These are phyloP conservation scores for Masnerella sp. DNA, from an alignment of 2,888 invertebrate genomes.

Conservation along the genomic window DNA sequence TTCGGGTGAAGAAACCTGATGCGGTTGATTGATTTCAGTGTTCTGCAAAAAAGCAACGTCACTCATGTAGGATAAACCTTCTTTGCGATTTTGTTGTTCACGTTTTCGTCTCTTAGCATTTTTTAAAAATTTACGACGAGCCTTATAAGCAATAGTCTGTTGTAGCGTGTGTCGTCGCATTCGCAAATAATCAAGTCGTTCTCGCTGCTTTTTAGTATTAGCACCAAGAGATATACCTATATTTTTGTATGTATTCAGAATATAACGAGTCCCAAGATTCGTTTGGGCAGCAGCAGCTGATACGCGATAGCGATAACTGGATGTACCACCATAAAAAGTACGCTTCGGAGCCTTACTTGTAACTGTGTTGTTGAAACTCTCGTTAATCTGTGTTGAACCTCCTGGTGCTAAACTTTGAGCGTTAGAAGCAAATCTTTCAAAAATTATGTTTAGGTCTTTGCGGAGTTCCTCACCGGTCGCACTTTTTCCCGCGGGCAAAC, in stretches of 20 bases:
- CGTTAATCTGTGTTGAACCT: constrained; percentile 45
- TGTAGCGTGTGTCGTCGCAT: neutral
- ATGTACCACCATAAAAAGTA: constrained; percentile 37
- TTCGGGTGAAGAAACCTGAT: neutral
- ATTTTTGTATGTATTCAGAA: constrained; percentile 7
- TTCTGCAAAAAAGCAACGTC: constrained; percentile 30
- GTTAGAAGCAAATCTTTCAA: constrained; percentile 46
- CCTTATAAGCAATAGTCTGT: constrained; percentile 2
- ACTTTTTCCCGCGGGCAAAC: constrained; percentile 28
- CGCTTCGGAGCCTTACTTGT: constrained; percentile 52
- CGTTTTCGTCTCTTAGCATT: constrained; percentile 1
- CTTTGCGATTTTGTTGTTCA: constrained; percentile 1
- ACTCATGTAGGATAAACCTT: constrained; percentile 22
- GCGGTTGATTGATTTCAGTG: neutral
- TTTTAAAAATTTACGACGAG: neutral
- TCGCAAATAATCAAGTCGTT: constrained; percentile 2
- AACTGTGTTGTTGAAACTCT: constrained; percentile 49
- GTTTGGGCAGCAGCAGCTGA: constrained; percentile 26
- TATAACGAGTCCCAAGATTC: constrained; percentile 18
- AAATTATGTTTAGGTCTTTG: constrained; percentile 27
- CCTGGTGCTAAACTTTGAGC: constrained; percentile 30
- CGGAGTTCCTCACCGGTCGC: constrained; percentile 24
- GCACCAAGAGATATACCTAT: neutral
- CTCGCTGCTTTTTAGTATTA: neutral
- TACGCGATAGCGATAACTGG: constrained; percentile 11